Evolutionary conservation across 1,140 invertebrate genomes (phyloP).

Genomic region (Polypedilum pembai): DNA sequence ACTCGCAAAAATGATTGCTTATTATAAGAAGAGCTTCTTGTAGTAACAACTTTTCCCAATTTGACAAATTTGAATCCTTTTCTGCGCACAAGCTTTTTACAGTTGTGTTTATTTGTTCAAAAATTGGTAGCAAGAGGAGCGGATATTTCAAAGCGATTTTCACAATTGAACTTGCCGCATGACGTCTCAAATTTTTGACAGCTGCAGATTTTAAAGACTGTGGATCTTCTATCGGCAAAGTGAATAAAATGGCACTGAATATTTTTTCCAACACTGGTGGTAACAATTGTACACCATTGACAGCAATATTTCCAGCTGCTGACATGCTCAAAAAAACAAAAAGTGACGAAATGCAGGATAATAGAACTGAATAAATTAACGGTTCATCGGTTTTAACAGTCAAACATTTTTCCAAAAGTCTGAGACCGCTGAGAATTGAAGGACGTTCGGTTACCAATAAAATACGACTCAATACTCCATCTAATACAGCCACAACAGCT

Average conservation of each 20-base stretch:
- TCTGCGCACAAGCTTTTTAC: conserved; percentile 58
- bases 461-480: conserved; percentile 71
- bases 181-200: conserved; percentile 76
- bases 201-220: conserved; percentile 50
- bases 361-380: conserved; percentile 66
- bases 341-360: conserved; percentile 83
- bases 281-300: conserved; percentile 61
- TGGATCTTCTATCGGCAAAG: conserved; percentile 31
- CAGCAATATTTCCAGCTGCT: conserved; percentile 52
- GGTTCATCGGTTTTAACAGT: conserved; percentile 65
- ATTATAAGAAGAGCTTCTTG: conserved; percentile 70
- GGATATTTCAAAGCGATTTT: conserved; percentile 84
- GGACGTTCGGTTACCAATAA: conserved; percentile 57
- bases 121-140: conserved; percentile 72
- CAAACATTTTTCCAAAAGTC: conserved; percentile 68
- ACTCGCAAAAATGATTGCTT: conserved; percentile 85
- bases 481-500: conserved; percentile 60
- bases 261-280: conserved; percentile 78
- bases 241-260: conserved; percentile 69
- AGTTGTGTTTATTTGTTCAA: conserved; percentile 71
- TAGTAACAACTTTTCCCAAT: conserved; percentile 74
- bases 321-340: conserved; percentile 85
- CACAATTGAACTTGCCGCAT: conserved; percentile 81
- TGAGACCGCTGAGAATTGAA: conserved; percentile 57
- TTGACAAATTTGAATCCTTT: conserved; percentile 58